Base-by-base conservation (phyloP, 2,888 invertebrate species). In the Tetrapedia diversipes region DNA sequence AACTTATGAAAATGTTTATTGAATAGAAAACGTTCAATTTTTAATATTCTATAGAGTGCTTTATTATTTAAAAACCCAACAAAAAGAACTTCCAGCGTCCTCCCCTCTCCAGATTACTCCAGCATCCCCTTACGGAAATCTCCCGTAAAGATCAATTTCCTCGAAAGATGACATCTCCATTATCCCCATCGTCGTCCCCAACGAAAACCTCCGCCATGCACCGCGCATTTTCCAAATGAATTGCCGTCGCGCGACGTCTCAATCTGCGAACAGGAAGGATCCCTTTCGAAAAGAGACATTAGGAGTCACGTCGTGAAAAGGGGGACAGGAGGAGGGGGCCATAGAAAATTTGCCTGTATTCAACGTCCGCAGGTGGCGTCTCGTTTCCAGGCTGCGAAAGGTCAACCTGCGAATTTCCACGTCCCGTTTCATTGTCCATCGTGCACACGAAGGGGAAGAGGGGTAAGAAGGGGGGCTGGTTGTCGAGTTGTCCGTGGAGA, bases 321-420 rank as follows among this genome's bases (percentile, higher is more conserved):
- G n/a, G n/a, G n/a, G n/a, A n/a, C n/a, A n/a, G n/a, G n/a, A n/a
- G n/a, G 10, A 84, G 76, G 80, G 71, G 63, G 59, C 82, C 82
- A 89, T 90, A 87, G 88, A 91, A 90, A 90, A 90, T 91, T 90
- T 91, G 89, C 90, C 89, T 88, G 89, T 86, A 91, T 91, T 91
- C 87, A 89, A 27, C 53, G 57, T 63, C 67, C 85, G 87, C 90
- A 90, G 90, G 90, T 91, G 90, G 88, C 83, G 81, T 45, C 51
- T 75, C 77, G 70, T 56, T 67, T 64, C 71, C 27, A 56, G 57
- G 45, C 51, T 51, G 41, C 66, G 16, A 57, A 39, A 86, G 89
- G 90, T 89, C 90, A 90, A 91, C 90, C 90, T 89, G 90, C 89
- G 77, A 89, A 89, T 90, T 88, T 89, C 87, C 90, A 86, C 88